phyloP scores from a whole-genome alignment of 2,888 invertebrate species.

The Callinectes sapidus region DNA sequence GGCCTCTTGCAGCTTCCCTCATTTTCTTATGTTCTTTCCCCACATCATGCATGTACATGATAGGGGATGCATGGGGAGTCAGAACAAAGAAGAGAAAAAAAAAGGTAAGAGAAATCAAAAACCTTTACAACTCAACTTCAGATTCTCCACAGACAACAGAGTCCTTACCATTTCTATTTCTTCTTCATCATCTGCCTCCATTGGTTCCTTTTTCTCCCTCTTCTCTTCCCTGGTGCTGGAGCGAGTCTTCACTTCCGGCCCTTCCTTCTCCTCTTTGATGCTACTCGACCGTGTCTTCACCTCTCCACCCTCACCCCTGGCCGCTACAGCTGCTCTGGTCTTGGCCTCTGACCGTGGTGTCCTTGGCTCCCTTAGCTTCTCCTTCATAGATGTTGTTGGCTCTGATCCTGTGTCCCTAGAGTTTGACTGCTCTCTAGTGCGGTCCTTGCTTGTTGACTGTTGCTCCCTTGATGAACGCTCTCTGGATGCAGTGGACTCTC shows the following conservation, averaged over 20 bases:
- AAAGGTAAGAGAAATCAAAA: not conserved
- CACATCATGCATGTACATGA: no score
- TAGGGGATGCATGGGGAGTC: not conserved
- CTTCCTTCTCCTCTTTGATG: constrained; percentile 59
- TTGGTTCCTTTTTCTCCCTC: constrained; percentile 56
- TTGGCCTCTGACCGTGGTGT: constrained; percentile 63
- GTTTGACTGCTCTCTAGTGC: constrained; percentile 50
- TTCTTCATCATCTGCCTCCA: constrained; percentile 39
- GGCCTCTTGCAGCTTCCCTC: no score
- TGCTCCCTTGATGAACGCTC: constrained; percentile 47
- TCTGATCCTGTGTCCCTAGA: constrained; percentile 39
- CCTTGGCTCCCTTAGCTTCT: constrained; percentile 55
- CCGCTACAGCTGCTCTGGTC: constrained; percentile 53
- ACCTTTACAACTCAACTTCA: not conserved
- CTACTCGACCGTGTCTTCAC: constrained; percentile 59
- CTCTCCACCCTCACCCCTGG: constrained; percentile 52
- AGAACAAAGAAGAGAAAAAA: not conserved
- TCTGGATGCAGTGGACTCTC: constrained; percentile 42
- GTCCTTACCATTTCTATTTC: constrained; percentile 57
- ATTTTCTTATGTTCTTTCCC: no score
- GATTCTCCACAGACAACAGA: not conserved
- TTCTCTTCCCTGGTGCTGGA: constrained; percentile 54
- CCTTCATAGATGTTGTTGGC: constrained; percentile 27
- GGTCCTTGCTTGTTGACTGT: constrained; percentile 23
- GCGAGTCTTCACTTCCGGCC: constrained; percentile 55